Base-by-base conservation (phyloP, 2,888 invertebrate species). In the Sphinx pinastri region DNA sequence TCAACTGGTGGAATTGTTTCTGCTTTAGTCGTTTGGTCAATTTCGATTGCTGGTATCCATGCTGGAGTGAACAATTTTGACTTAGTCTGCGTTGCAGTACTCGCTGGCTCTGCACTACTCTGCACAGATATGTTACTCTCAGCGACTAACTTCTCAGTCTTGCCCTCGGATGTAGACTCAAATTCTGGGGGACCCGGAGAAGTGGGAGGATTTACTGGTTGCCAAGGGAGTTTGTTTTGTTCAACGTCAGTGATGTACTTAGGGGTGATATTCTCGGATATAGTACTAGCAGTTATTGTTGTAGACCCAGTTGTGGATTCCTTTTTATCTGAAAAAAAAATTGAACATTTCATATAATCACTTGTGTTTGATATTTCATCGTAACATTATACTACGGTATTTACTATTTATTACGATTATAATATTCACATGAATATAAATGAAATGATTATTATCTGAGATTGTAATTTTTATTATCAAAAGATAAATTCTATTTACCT, bases 51-150 rank as follows among this genome's bases (percentile, higher is more conserved):
- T 70, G 88, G 80, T 72, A 88, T 77, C 89, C 89, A 89, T 67
- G 88, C 81, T 60, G 84, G 76, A 70, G 84, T 81, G 52, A 82
- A 79, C 73, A 78, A 74, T 71, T 86, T 85, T 51, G 80, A 71
- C 79, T 84, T 75, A 3, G 75, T 74, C 72, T 74, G 70, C 38
- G 75, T 73, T 75, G 83, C 87, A 70, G 84, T 84, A 13, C 82
- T 81, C 31, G 74, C 72, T 68, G 83, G 81, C 72, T 87, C 83
- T 63, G 76, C 77, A 72, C 85, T 91, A 71, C 82, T 91, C 74
- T 88, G 87, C 25, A 85, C 74, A 67, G 86, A 89, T 72, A 90
- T 86, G 71, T 84, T 89, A 72, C 89, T 93, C 75, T 91, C 91
- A 68, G 90, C 89, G 6, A 89, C 86, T 54, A 85, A 68, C 71